Percentiles rank a stretch among this genome's conserved stretches.
Evolutionary conservation across 2,888 invertebrate genomes (phyloP).

Genomic region (Pelosia muscerda): DNA sequence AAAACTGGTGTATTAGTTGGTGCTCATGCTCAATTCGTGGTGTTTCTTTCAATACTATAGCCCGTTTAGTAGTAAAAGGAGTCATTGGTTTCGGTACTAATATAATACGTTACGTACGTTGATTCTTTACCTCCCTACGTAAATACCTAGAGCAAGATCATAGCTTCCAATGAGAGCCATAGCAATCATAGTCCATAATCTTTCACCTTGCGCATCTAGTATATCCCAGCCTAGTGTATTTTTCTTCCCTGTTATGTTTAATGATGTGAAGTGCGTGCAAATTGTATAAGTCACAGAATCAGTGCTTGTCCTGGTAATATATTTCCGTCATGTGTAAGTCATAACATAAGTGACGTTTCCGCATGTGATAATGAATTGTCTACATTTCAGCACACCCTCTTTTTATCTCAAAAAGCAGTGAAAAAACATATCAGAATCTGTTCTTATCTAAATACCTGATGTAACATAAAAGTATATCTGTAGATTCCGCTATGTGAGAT

Average conservation of each 20-base stretch:
- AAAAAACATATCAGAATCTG: slow-evolving; percentile 28
- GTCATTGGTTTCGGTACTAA: too few species aligned
- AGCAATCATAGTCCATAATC: too few species aligned
- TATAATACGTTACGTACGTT: too few species aligned
- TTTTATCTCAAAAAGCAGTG: slow-evolving; percentile 36
- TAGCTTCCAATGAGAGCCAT: too few species aligned
- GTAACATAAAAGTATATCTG: slow-evolving; percentile 38
- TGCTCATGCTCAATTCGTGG: too few species aligned
- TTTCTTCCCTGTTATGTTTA: not conserved
- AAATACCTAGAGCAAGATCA: too few species aligned
- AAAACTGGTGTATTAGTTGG: too few species aligned
- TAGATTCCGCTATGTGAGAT: slow-evolving; percentile 33
- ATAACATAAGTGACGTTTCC: slow-evolving; percentile 13
- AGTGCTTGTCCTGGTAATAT: not conserved
- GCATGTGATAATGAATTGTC: slow-evolving; percentile 13
- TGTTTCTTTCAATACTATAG: too few species aligned
- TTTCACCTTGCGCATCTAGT: too few species aligned
- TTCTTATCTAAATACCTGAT: slow-evolving; percentile 49
- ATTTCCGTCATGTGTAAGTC: not conserved
- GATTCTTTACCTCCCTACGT: too few species aligned
- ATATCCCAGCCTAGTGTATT: too few species aligned
- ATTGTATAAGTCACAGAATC: slow-evolving; percentile 6
- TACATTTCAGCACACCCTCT: not conserved
- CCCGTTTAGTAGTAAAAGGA: too few species aligned
- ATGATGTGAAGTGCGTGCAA: not conserved